Evolutionary conservation across 1,140 invertebrate genomes (phyloP), one percentile per base, ranked within the genome.

Genomic region (Aphelinus certus): DNA sequence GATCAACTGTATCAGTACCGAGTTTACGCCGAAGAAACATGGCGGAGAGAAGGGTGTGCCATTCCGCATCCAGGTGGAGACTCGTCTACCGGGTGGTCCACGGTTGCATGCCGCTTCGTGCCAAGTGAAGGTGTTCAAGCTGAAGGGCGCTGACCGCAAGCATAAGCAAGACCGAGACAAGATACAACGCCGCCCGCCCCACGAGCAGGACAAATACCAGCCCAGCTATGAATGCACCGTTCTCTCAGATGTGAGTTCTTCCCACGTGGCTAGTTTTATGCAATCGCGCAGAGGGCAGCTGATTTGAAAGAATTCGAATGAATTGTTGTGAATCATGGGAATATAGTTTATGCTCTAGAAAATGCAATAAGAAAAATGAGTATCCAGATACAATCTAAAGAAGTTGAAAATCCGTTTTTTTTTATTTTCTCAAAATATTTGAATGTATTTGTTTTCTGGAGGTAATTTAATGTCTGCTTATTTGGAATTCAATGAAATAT

Each of bases 1-100:
- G 94, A 94, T 98, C 2, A 97, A 99, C 87, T 98, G 96, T 84
- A 98, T 98, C 75, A 98, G 96, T 76, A 98, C 97, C 2, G 97
- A 98, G 88, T 99, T 99, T 84, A 98, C 97, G 1, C 95, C 96
- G 1, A 98, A 98, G 84, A 98, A 98, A 85, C 97, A 99, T 87
- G 97, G 97, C 47, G 97, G 97, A 3, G 97, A 98, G 86, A 98
- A 98, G 86, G 97, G 97, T 4, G 97, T 98, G 7, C 97, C 97
- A 47, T 98, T 99, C 88, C 91, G 97, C 43, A 94, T 99, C 76
- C 96, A 98, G 87, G 95, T 98, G 67, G 95, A 96, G 88, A 96
- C 95, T 0, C 80, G 86, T 79, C 42, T 86, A 51, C 79, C 81
- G 51, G 79, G 85, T 78, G 83, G 83, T 48, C 78, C 83, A 69